These are phyloP conservation scores for Talpa occidentalis DNA, from an alignment of 2,113 vertebrate genomes.

Conservation along the genomic window DNA sequence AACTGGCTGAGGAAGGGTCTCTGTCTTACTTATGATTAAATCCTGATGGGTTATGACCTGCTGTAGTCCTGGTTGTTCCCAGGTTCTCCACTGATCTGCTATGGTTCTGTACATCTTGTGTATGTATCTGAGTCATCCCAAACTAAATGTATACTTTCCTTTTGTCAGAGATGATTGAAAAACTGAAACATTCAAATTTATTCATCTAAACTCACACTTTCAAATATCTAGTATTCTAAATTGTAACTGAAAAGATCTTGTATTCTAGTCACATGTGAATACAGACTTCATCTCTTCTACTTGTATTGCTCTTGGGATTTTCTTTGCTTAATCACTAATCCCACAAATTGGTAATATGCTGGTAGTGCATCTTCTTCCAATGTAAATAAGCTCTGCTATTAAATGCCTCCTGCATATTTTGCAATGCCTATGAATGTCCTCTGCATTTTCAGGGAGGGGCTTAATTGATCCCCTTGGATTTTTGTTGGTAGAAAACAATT, in stretches of 20 bases:
- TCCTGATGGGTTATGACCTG: neutral
- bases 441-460: neutral
- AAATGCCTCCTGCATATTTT: neutral
- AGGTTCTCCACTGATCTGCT: neutral
- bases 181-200: neutral
- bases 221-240: neutral
- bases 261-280: neutral
- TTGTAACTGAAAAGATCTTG: neutral
- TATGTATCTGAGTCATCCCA: neutral
- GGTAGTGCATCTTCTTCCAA: neutral
- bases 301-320: neutral
- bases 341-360: slow-evolving; percentile 3
- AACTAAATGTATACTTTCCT: neutral
- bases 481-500: slow-evolving; percentile 8
- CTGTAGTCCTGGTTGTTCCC: neutral
- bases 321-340: slow-evolving; percentile 31
- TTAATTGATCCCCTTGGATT: neutral
- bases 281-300: neutral
- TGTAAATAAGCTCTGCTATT: neutral
- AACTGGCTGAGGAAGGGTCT: neutral
- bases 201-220: slow-evolving; percentile 16
- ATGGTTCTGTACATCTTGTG: neutral
- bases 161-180: neutral
- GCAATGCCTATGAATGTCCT: neutral
- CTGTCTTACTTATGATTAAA: neutral